A percentile compares a stretch with the other conserved stretches of the same genome.
Evolutionary conservation across 2,797 vertebrate species (phyloP).

Genomic region (Pangasius krempfi): DNA sequence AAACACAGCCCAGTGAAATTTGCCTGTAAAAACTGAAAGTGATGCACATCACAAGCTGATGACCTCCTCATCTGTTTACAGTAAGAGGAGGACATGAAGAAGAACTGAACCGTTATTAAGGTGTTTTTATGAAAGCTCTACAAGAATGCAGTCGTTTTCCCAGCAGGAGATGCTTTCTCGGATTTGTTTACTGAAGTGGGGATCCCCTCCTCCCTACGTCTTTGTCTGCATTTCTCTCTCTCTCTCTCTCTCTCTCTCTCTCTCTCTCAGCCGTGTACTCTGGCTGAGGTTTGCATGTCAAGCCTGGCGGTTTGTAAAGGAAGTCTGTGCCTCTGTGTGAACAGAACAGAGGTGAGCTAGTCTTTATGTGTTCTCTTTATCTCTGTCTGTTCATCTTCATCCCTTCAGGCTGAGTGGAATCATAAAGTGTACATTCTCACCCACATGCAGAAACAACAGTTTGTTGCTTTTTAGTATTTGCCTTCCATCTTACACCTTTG

Average conservation of each 20-base stretch:
- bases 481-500: slow-evolving; percentile 43
- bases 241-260: slow-evolving; percentile 20
- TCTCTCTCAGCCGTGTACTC: slow-evolving; percentile 20
- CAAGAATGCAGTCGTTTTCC: slow-evolving; percentile 54
- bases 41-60: not conserved
- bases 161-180: slow-evolving; percentile 56
- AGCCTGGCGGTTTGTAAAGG: slow-evolving; percentile 51
- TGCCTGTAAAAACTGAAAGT: slow-evolving; percentile 14
- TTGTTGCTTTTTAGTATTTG: slow-evolving; percentile 17
- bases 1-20: not conserved
- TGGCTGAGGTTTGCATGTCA: slow-evolving; percentile 48
- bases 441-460: slow-evolving; percentile 3
- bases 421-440: slow-evolving; percentile 2
- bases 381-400: slow-evolving; percentile 26
- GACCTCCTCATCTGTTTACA: slow-evolving; percentile 20
- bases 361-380: slow-evolving; percentile 39
- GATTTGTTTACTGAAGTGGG: slow-evolving; percentile 62
- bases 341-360: slow-evolving; percentile 50
- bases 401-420: slow-evolving; percentile 29
- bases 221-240: slow-evolving; percentile 41
- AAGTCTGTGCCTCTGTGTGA: slow-evolving; percentile 50
- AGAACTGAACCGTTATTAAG: slow-evolving; percentile 33
- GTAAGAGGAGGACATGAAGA: slow-evolving; percentile 28
- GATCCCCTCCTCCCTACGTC: slow-evolving; percentile 57
- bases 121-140: slow-evolving; percentile 43